Conservation (phyloP, 1,140 invertebrate species). For the Caenorhabditis remanei region DNA sequence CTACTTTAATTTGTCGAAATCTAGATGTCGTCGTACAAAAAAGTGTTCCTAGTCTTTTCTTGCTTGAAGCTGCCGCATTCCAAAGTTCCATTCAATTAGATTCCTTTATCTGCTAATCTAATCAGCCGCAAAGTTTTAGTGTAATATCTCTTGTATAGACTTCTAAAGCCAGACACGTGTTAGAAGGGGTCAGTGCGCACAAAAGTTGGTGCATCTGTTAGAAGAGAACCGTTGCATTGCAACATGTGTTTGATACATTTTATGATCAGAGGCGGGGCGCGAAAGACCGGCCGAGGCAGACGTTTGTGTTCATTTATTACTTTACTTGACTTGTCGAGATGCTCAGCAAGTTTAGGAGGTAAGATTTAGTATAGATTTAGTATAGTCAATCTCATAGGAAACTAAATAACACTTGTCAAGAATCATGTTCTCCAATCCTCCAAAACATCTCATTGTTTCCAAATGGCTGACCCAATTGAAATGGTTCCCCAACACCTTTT, state of each 20-base stretch:
- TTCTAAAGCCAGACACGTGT: no score
- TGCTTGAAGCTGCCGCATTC: no score
- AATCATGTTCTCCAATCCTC: background rate
- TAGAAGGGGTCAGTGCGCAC: no score
- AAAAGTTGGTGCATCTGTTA: background rate
- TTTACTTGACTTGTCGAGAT: background rate
- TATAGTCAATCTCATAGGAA: no score
- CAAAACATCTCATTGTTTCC: background rate
- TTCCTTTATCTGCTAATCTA: no score
- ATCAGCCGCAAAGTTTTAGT: no score
- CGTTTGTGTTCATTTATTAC: background rate
- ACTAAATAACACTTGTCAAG: background rate
- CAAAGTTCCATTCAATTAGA: no score
- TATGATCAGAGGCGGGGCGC: background rate
- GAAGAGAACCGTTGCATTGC: conserved; percentile 3
- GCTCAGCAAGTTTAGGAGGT: conserved; percentile 40
- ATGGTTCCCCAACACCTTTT: conserved; percentile 42
- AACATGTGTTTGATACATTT: conserved; percentile 40
- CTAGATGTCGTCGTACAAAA: no score
- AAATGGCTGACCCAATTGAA: background rate
- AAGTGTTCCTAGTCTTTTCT: no score
- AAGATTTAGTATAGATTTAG: background rate
- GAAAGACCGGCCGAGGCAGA: background rate
- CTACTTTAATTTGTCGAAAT: no score
- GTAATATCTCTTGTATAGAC: no score